A percentile compares a stretch with the other conserved stretches of the same genome.
phyloP scores from a whole-genome alignment of 2,113 vertebrate genomes.

The Hippopotamus amphibius region DNA sequence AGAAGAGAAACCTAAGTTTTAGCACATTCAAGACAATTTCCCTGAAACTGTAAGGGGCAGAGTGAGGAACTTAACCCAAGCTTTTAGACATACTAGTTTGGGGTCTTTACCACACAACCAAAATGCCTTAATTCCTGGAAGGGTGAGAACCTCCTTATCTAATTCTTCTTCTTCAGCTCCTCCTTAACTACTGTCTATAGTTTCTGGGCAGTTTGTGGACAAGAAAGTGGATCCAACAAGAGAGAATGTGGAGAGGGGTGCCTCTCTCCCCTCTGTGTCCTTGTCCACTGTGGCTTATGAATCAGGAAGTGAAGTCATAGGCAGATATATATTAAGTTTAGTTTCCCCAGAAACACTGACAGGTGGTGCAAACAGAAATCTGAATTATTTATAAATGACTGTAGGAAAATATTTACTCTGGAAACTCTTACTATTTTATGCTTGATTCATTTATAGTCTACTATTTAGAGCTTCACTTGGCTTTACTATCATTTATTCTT shows the following conservation, averaged over 20 bases:
- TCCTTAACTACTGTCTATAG: background rate
- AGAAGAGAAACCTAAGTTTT: background rate
- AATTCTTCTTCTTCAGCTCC: background rate
- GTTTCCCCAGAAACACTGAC: constrained; percentile 20
- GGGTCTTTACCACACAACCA: background rate
- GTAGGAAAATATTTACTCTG: constrained; percentile 65
- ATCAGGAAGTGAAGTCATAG: background rate
- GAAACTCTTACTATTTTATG: constrained; percentile 50
- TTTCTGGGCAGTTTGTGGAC: background rate
- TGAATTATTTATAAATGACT: constrained; percentile 69
- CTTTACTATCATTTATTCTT: constrained; percentile 27
- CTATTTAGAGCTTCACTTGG: constrained; percentile 17
- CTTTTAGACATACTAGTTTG: background rate
- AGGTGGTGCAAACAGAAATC: constrained; percentile 57
- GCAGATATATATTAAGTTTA: background rate
- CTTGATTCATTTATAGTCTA: constrained; percentile 48
- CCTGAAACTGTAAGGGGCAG: background rate
- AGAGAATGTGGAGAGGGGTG: background rate
- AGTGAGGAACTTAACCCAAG: background rate
- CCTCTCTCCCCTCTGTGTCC: background rate
- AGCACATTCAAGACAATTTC: background rate
- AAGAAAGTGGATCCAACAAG: background rate
- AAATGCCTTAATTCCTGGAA: background rate
- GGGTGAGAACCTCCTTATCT: background rate
- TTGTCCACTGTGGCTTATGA: background rate